Evolutionary conservation across 2,888 invertebrate species (phyloP).

Genomic region (Sclerodermus sp.): DNA sequence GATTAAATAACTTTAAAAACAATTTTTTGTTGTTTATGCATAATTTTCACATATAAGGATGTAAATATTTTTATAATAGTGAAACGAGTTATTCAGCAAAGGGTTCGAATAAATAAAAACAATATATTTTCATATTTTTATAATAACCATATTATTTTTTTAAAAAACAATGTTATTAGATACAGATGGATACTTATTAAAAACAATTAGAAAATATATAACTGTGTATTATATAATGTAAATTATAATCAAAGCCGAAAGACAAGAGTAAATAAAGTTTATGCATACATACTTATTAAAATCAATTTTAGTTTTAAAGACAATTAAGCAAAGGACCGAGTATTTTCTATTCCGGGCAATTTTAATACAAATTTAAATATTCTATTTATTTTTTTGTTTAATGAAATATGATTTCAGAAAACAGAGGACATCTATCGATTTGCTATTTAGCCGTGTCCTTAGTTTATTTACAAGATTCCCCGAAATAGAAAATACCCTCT

Average conservation of each 20-base stretch:
- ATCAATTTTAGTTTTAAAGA: not conserved
- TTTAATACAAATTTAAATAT: conserved; percentile 4
- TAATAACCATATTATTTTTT: not conserved
- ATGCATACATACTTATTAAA: not conserved
- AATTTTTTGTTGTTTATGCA: no score
- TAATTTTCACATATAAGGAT: no score
- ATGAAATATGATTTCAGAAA: not conserved
- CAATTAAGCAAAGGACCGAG: not conserved
- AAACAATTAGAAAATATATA: not conserved
- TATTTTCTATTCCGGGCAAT: not conserved
- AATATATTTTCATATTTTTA: not conserved
- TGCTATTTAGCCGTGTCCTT: not conserved
- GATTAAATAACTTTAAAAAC: no score
- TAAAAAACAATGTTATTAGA: not conserved
- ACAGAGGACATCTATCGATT: not conserved
- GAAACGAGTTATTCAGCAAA: no score
- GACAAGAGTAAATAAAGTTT: not conserved
- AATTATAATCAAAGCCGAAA: not conserved
- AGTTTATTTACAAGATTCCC: not conserved
- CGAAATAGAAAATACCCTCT: not conserved
- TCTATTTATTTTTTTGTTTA: not conserved
- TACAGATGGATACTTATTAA: not conserved
- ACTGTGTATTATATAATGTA: not conserved
- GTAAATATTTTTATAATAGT: no score
- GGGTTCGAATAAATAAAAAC: not conserved